Conservation (phyloP, 2,888 invertebrate genomes). For the Spisula solida region DNA sequence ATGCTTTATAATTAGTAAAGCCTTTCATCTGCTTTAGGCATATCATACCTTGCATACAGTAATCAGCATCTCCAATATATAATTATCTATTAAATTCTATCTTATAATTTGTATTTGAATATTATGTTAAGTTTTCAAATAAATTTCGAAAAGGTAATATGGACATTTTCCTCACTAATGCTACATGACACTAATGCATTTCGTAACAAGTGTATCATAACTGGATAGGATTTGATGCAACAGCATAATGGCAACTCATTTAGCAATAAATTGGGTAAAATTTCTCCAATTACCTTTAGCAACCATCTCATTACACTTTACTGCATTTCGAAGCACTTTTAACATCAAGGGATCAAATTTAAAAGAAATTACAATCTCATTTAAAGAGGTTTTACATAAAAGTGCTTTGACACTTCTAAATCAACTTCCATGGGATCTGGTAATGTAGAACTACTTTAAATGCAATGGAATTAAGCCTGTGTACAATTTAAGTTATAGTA, state of each 20-base stretch:
- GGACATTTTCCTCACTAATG: background rate
- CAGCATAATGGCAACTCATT: background rate
- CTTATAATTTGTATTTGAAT: too few species aligned
- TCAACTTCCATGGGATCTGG: background rate
- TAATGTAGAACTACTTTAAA: background rate
- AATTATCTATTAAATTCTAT: too few species aligned
- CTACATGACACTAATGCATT: background rate
- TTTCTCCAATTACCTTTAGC: background rate
- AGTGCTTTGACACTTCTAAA: background rate
- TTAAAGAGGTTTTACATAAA: background rate
- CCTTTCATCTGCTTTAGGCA: too few species aligned
- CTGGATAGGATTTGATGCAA: background rate
- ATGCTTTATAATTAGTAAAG: too few species aligned
- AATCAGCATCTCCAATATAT: too few species aligned
- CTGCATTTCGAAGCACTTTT: background rate
- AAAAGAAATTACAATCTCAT: background rate
- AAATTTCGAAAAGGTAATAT: too few species aligned
- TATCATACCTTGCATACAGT: too few species aligned
- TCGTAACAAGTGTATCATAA: background rate
- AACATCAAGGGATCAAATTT: background rate
- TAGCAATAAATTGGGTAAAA: background rate
- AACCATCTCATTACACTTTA: background rate
- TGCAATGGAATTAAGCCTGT: background rate
- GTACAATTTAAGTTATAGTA: too few species aligned
- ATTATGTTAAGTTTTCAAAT: too few species aligned